Percentiles rank a stretch among this genome's conserved stretches.
These are phyloP conservation scores for Anguilla megastoma DNA, from an alignment of 2,797 vertebrate genomes.

Conservation along the genomic window DNA sequence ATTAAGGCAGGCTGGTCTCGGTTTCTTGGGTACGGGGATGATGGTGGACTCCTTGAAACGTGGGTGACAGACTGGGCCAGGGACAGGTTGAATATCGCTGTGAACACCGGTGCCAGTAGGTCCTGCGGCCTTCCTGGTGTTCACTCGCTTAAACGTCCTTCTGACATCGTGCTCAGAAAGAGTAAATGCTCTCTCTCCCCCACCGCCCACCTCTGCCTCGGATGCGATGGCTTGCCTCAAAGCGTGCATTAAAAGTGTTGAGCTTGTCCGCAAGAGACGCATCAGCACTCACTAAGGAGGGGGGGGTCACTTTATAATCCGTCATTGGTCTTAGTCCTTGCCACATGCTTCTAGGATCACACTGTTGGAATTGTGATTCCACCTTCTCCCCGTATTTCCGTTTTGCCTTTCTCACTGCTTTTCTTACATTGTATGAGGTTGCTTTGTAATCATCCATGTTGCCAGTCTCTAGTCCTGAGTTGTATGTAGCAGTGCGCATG, in stretches of 20 bases:
- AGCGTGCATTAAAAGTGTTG: background rate
- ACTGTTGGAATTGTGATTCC: slow-evolving; percentile 6
- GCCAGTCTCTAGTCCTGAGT: background rate
- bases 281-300: background rate
- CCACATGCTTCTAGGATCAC: background rate
- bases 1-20: no score
- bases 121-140: background rate
- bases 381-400: background rate
- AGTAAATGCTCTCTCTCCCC: no score
- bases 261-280: background rate
- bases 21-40: no score
- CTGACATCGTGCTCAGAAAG: no score
- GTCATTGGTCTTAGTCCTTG: slow-evolving; percentile 1
- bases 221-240: background rate
- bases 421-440: no score
- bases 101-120: background rate
- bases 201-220: no score
- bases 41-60: background rate
- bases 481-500: background rate
- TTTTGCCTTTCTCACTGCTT: slow-evolving; percentile 14
- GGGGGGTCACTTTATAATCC: background rate
- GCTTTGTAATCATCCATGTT: background rate
- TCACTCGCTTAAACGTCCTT: no score
- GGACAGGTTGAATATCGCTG: background rate
- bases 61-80: background rate